Percentiles rank a stretch among this genome's conserved stretches.
Evolutionary conservation across 2,797 vertebrate genomes (phyloP).

Genomic region (Tiaroga cobitis): DNA sequence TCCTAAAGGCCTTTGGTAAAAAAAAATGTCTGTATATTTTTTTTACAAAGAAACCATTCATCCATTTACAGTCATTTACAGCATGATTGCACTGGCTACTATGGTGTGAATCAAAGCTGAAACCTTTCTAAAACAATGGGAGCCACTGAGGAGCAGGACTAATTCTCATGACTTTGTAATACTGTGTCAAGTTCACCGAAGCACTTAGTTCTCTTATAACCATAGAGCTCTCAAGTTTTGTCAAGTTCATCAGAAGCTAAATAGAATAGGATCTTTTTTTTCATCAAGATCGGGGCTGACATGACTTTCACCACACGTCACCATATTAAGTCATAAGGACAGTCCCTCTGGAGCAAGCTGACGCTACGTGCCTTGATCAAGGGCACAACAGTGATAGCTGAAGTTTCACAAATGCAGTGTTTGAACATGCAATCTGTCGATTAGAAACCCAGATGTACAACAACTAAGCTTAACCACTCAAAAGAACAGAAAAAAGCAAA

Average conservation of each 20-base stretch:
- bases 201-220: not conserved
- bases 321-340: not conserved
- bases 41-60: conserved; percentile 53
- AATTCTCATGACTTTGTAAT: conserved; percentile 40
- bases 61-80: conserved; percentile 55
- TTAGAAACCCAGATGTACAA: not conserved
- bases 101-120: conserved; percentile 46
- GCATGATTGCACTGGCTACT: conserved; percentile 56
- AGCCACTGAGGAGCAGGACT: conserved; percentile 33
- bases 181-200: conserved; percentile 30
- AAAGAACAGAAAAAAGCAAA: not conserved
- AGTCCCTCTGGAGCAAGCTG: not conserved
- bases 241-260: conserved; percentile 51
- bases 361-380: not conserved
- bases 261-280: not conserved
- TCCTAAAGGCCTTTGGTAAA: conserved; percentile 43
- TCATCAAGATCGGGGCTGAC: not conserved
- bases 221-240: not conserved
- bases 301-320: not conserved
- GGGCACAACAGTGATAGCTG: not conserved
- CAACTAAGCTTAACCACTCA: not conserved
- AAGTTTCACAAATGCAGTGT: not conserved
- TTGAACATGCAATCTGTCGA: not conserved
- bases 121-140: conserved; percentile 57
- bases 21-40: not conserved